Conservation (phyloP, 2,797 vertebrate species). For the Bufotes viridis region DNA sequence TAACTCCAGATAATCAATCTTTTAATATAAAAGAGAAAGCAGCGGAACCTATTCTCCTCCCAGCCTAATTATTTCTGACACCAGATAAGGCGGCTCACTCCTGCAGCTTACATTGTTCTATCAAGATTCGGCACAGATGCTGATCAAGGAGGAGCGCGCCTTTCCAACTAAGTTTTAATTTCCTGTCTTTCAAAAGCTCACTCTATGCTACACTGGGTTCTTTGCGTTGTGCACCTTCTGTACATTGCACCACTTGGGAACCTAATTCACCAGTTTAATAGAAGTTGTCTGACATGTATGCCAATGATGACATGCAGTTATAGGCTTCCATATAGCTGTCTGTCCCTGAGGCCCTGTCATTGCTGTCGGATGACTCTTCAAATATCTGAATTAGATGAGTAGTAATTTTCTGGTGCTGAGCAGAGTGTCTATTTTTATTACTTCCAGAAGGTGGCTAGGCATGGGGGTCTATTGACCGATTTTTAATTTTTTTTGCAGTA, state of each 20-base stretch:
- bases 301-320: slow-evolving; percentile 55
- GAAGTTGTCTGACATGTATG: slow-evolving; percentile 54
- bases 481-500: not conserved
- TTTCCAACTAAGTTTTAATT: slow-evolving; percentile 35
- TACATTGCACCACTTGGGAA: slow-evolving; percentile 48
- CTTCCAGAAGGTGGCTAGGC: slow-evolving; percentile 33
- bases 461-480: not conserved
- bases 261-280: slow-evolving; percentile 54
- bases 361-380: slow-evolving; percentile 55
- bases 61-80: slow-evolving; percentile 50
- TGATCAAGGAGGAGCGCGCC: slow-evolving; percentile 30
- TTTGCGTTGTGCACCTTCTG: slow-evolving; percentile 37
- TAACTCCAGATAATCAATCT: slow-evolving; percentile 5
- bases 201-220: slow-evolving; percentile 46
- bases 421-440: slow-evolving; percentile 56
- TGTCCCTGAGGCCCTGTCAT: slow-evolving; percentile 53
- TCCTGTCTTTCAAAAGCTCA: slow-evolving; percentile 46
- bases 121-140: slow-evolving; percentile 33
- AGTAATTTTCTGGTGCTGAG: slow-evolving; percentile 58
- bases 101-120: not conserved
- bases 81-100: slow-evolving; percentile 18
- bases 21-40: slow-evolving; percentile 16
- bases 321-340: slow-evolving; percentile 46
- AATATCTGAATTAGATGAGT: slow-evolving; percentile 58
- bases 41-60: not conserved